Conservation (phyloP, 2,113 vertebrate genomes). For the Brachionichthys hirsutus region DNA sequence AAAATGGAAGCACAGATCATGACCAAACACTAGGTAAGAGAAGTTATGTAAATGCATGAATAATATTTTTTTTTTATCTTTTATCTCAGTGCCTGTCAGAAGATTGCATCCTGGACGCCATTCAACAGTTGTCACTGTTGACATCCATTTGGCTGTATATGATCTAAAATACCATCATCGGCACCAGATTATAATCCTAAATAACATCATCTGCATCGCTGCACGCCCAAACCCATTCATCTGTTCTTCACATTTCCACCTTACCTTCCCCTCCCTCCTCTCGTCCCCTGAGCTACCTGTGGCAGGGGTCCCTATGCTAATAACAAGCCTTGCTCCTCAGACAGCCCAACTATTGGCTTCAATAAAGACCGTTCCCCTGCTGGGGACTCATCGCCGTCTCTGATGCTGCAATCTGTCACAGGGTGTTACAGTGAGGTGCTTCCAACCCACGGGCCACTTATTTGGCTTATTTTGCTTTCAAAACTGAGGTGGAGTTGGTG, state of each 20-base stretch:
- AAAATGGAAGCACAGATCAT: too few species aligned
- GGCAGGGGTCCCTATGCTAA: constrained; percentile 34
- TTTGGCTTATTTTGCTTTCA: constrained; percentile 20
- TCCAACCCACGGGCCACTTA: constrained; percentile 29
- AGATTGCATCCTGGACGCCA: neutral
- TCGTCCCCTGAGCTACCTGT: constrained; percentile 31
- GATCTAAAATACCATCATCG: constrained; percentile 1
- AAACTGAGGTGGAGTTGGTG: neutral
- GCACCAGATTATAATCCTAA: neutral
- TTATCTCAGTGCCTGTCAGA: neutral
- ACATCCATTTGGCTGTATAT: constrained; percentile 1
- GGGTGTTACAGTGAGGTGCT: constrained; percentile 16
- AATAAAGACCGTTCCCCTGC: constrained; percentile 42
- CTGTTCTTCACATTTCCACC: neutral
- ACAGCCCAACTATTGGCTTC: constrained; percentile 35
- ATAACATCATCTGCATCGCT: neutral
- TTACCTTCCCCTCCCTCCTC: neutral
- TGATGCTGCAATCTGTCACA: constrained; percentile 48
- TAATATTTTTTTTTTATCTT: too few species aligned
- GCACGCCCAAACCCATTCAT: neutral
- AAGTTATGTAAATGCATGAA: too few species aligned
- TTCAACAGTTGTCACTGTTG: neutral
- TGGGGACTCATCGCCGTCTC: constrained; percentile 32
- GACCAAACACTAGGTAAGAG: too few species aligned
- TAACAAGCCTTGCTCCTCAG: constrained; percentile 37